A percentile compares a stretch with the other conserved stretches of the same genome.
Evolutionary conservation across 2,797 vertebrate genomes (phyloP).

Genomic region (Caiman crocodilus): DNA sequence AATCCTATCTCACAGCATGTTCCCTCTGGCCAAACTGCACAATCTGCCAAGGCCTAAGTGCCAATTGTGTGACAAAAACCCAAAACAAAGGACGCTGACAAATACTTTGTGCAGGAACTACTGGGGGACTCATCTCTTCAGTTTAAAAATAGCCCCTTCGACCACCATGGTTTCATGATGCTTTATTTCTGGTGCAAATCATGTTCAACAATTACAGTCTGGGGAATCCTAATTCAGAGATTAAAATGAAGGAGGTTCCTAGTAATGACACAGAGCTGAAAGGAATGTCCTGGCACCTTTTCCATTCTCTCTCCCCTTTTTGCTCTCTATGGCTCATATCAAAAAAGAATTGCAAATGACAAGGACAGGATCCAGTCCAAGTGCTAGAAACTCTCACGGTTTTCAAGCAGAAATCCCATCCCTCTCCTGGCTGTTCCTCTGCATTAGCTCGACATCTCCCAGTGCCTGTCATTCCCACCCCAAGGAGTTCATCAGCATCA

Average conservation of each 20-base stretch:
- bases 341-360: neutral
- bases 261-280: neutral
- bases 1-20: neutral
- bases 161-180: neutral
- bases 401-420: neutral
- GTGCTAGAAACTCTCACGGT: neutral
- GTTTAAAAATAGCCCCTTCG: neutral
- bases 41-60: neutral
- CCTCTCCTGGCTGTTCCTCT: neutral
- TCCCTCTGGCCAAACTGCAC: neutral
- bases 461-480: neutral
- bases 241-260: neutral
- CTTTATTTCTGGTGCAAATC: neutral
- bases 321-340: neutral
- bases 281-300: neutral
- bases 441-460: neutral
- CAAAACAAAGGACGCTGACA: neutral
- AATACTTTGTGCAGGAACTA: neutral
- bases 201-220: neutral
- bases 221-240: rapidly evolving
- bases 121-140: neutral
- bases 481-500: neutral
- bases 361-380: neutral
- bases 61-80: neutral
- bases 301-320: neutral